phyloP scores from a whole-genome alignment of 2,113 vertebrate genomes.

The Pelobates fuscus region DNA sequence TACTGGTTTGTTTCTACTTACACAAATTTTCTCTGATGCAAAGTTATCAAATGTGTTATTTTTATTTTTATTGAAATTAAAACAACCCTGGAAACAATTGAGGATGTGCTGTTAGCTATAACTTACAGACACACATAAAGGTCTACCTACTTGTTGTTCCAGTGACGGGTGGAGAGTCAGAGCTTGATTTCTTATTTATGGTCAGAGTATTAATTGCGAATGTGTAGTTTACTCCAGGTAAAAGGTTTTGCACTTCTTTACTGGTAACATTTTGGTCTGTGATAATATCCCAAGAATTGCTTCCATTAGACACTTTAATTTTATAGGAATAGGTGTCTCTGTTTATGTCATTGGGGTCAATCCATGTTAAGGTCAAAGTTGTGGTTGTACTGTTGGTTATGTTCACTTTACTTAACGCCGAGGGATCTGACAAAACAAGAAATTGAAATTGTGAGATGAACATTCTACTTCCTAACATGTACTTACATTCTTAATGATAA shows the following conservation, averaged over 20 bases:
- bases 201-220: not conserved
- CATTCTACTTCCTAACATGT: too few species aligned
- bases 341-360: not conserved
- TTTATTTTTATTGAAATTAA: too few species aligned
- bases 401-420: fast-evolving
- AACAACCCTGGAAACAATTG: too few species aligned
- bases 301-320: not conserved
- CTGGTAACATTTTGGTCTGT: not conserved
- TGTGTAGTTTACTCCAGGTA: not conserved
- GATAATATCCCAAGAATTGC: not conserved
- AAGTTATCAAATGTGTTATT: too few species aligned
- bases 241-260: not conserved
- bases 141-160: conserved; percentile 32
- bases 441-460: not conserved
- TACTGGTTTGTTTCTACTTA: too few species aligned
- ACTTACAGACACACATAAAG: not conserved
- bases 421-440: conserved; percentile 24
- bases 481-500: too few species aligned
- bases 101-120: not conserved
- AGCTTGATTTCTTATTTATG: not conserved
- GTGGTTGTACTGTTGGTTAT: not conserved
- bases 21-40: too few species aligned
- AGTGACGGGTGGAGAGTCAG: not conserved
- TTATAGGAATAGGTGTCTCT: not conserved
- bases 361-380: conserved; percentile 47